These are phyloP conservation scores for Dryas iulia DNA, from an alignment of 1,140 invertebrate species.

Conservation along the genomic window DNA sequence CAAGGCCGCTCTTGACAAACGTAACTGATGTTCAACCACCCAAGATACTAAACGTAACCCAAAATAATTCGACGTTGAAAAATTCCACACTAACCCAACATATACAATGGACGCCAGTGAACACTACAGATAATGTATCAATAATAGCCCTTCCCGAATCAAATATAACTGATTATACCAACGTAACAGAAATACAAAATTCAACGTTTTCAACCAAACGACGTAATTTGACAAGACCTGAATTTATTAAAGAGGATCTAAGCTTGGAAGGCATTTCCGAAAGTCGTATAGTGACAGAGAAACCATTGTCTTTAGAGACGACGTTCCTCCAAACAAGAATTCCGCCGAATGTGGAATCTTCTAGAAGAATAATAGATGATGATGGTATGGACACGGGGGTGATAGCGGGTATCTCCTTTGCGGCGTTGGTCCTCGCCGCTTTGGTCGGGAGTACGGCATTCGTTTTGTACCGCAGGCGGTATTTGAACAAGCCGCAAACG, in stretches of 20 bases:
- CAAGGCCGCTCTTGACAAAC: slow-evolving; percentile 20
- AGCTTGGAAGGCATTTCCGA: slow-evolving; percentile 53
- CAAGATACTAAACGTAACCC: background rate
- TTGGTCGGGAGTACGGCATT: slow-evolving; percentile 86
- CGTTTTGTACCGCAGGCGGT: slow-evolving; percentile 87
- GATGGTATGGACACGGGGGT: slow-evolving; percentile 83
- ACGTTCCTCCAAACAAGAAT: slow-evolving; percentile 63
- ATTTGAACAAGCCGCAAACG: slow-evolving; percentile 90
- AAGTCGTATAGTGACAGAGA: slow-evolving; percentile 73
- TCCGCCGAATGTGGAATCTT: slow-evolving; percentile 67
- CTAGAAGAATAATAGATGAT: slow-evolving; percentile 60
- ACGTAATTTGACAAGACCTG: slow-evolving; percentile 60
- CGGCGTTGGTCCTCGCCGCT: slow-evolving; percentile 83
- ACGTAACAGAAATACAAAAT: slow-evolving; percentile 52
- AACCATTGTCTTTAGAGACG: slow-evolving; percentile 68
- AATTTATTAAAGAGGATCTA: slow-evolving; percentile 57
- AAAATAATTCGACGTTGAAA: background rate
- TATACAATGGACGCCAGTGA: slow-evolving; percentile 35
- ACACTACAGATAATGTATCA: slow-evolving; percentile 35
- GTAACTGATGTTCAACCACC: slow-evolving; percentile 29
- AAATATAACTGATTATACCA: slow-evolving; percentile 36
- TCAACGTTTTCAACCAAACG: slow-evolving; percentile 47
- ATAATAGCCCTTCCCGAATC: slow-evolving; percentile 30
- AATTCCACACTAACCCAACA: slow-evolving; percentile 29
- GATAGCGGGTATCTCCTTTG: slow-evolving; percentile 87